Conservation (phyloP, 2,113 vertebrate species). For the Forbesichthys papilliferus region DNA sequence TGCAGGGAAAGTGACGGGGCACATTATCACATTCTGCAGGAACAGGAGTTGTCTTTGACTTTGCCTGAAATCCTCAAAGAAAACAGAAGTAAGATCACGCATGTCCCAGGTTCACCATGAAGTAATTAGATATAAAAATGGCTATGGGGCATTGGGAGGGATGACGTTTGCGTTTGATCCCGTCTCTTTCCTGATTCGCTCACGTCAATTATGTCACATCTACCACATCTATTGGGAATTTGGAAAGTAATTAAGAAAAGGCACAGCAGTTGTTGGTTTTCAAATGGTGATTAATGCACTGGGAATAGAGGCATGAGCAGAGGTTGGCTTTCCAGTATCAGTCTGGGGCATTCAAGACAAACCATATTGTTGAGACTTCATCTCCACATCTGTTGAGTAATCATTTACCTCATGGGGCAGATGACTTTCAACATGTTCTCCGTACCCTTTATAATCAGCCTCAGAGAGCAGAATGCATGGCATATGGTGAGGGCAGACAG, state of each 20-base stretch:
- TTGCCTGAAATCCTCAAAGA: constrained; percentile 43
- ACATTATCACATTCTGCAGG: constrained; percentile 31
- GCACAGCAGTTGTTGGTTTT: constrained; percentile 57
- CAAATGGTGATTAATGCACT: constrained; percentile 54
- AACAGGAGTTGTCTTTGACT: constrained; percentile 33
- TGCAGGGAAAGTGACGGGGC: constrained; percentile 13
- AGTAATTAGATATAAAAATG: constrained; percentile 80
- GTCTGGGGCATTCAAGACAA: constrained; percentile 35
- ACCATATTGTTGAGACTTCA: constrained; percentile 14
- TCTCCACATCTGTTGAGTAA: constrained; percentile 5
- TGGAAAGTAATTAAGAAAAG: constrained; percentile 86
- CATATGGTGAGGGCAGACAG: not conserved
- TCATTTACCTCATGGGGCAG: constrained; percentile 9
- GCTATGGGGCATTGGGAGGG: constrained; percentile 77
- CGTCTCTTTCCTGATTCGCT: constrained; percentile 77
- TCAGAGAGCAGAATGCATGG: not conserved
- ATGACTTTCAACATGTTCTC: constrained; percentile 16
- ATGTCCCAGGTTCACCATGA: constrained; percentile 58
- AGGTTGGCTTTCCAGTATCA: constrained; percentile 19
- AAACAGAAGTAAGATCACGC: constrained; percentile 47
- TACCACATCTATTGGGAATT: constrained; percentile 68
- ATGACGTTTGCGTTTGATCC: constrained; percentile 78
- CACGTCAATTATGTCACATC: constrained; percentile 81
- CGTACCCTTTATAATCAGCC: not conserved
- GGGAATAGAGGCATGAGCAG: constrained; percentile 16